Conservation (phyloP, 2,888 invertebrate species). For the Drosophila paramelanica region DNA sequence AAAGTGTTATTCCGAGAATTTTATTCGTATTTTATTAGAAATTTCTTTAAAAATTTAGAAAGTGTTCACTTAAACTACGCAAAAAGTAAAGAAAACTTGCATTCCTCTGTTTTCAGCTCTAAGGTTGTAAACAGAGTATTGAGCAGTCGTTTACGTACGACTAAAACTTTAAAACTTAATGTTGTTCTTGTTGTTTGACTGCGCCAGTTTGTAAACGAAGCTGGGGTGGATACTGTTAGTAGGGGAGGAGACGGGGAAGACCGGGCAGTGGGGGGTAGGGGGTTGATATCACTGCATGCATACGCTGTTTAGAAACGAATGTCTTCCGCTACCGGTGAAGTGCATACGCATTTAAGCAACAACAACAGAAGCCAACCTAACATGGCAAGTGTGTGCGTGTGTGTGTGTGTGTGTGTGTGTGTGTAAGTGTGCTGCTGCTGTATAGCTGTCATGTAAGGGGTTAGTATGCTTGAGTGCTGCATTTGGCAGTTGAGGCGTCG, state of each 20-base stretch:
- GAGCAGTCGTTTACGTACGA: too few relatives aligned
- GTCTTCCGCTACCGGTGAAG: conserved; percentile 67
- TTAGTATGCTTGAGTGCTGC: conserved; percentile 46
- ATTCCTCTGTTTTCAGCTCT: too few relatives aligned
- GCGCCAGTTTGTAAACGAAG: conserved; percentile 46
- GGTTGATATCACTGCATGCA: conserved; percentile 45
- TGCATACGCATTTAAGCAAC: conserved; percentile 67
- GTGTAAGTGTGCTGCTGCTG: not conserved
- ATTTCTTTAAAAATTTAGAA: too few relatives aligned
- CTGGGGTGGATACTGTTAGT: not conserved
- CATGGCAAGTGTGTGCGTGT: conserved; percentile 4
- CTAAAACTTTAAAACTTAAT: not conserved
- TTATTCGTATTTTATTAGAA: too few relatives aligned
- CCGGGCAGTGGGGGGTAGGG: not conserved
- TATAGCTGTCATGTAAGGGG: conserved; percentile 18
- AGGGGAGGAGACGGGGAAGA: not conserved
- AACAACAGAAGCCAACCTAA: conserved; percentile 46
- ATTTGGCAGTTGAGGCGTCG: conserved; percentile 51
- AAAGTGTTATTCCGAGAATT: too few relatives aligned
- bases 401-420: not conserved
- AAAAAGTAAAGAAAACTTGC: too few relatives aligned
- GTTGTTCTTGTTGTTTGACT: conserved; percentile 41
- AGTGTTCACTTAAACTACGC: too few relatives aligned
- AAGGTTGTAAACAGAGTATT: too few relatives aligned
- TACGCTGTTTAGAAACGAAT: conserved; percentile 67